Evolutionary conservation across 2,797 vertebrate species (phyloP).

Genomic region (Sebastes paucispinis): DNA sequence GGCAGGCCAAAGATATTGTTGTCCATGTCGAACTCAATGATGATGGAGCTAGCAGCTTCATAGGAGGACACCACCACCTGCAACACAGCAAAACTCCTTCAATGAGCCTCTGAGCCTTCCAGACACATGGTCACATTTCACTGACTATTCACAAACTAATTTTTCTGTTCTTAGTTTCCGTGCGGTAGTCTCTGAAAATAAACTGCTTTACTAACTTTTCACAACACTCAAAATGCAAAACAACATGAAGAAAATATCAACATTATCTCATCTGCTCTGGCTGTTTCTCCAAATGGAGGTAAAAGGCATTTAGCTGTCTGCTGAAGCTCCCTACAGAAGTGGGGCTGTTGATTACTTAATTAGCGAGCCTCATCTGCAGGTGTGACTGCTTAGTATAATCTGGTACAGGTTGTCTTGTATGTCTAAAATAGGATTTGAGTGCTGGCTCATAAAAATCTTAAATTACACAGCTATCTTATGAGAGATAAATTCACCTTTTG

Average conservation of each 20-base stretch:
- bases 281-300: not conserved
- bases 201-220: not conserved
- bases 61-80: constrained; percentile 89
- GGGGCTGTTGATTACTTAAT: constrained; percentile 42
- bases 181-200: not conserved
- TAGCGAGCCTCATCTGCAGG: constrained; percentile 51
- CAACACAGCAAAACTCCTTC: constrained; percentile 6
- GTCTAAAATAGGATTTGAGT: constrained; percentile 21
- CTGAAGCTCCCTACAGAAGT: not conserved
- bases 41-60: constrained; percentile 86
- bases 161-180: not conserved
- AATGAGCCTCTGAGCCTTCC: not conserved
- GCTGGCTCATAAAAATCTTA: constrained; percentile 14
- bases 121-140: not conserved
- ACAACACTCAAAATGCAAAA: not conserved
- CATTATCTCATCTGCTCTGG: not conserved
- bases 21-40: constrained; percentile 93
- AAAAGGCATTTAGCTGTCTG: not conserved
- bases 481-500: constrained; percentile 22
- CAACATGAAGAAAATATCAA: not conserved
- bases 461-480: constrained; percentile 9
- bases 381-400: constrained; percentile 59
- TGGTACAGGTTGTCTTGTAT: constrained; percentile 32
- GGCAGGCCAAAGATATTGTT: constrained; percentile 94
- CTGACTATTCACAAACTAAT: not conserved